These are phyloP conservation scores for Drosophila parabipectinata DNA, from an alignment of 1,140 invertebrate genomes.

Conservation along the genomic window DNA sequence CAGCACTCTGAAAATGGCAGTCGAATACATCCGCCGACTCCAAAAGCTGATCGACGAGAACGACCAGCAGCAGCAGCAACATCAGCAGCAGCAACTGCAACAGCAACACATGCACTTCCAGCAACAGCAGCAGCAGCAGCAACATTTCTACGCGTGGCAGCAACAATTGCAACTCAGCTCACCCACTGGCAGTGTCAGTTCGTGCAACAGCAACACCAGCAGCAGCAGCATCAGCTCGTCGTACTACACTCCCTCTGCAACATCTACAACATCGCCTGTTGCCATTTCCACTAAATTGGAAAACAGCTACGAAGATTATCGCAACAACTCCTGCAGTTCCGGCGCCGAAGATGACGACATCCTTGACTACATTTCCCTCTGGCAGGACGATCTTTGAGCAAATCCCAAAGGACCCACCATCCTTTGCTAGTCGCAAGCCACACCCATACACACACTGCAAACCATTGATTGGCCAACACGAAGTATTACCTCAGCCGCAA, in stretches of 20 bases:
- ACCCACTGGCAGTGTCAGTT: constrained; percentile 51
- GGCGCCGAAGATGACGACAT: constrained; percentile 93
- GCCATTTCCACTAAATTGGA: constrained; percentile 44
- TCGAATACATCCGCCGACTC: constrained; percentile 96
- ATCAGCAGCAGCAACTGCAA: constrained; percentile 24
- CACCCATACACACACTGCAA: constrained; percentile 24
- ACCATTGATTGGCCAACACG: constrained; percentile 71
- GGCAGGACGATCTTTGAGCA: constrained; percentile 87
- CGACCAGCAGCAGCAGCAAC: constrained; percentile 36
- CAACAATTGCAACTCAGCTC: constrained; percentile 51
- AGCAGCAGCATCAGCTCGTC: constrained; percentile 26
- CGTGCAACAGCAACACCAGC: constrained; percentile 44
- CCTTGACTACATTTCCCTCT: constrained; percentile 94
- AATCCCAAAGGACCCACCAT: too few relatives aligned
- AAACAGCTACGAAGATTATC: constrained; percentile 66
- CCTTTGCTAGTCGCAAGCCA: constrained; percentile 55
- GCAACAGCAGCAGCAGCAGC: constrained; percentile 62
- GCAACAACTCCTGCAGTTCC: constrained; percentile 71
- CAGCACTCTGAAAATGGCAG: constrained; percentile 95
- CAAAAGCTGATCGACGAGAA: constrained; percentile 88
- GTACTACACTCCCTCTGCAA: constrained; percentile 11
- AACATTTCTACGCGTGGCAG: constrained; percentile 49
- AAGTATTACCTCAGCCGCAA: constrained; percentile 78
- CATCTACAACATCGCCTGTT: constrained; percentile 2
- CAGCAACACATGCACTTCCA: constrained; percentile 31